Evolutionary conservation across 2,113 vertebrate species (phyloP), one percentile per base, ranked within the genome.

Genomic region (Petaurus breviceps): DNA sequence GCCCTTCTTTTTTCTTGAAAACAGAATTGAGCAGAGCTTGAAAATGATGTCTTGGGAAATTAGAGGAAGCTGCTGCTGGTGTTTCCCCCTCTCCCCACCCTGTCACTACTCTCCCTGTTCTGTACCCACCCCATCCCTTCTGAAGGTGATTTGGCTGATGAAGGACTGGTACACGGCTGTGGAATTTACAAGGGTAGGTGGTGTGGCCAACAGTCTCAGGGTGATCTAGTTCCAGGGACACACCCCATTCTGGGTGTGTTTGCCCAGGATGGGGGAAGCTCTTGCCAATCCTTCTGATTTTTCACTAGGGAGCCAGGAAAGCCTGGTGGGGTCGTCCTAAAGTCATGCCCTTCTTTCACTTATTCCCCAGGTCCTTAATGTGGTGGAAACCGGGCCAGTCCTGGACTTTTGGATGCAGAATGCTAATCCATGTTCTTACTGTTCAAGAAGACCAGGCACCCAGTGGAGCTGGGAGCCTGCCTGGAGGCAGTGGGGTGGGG

Each of bases 111-210:
- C n/a, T 43, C 68, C 68, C 37, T 19, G 68, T 77, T 77, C n/a
- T 28, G 12, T 47, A 93, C 53, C 57, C 51, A 91, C 91, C 84
- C 52, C 57, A 25, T 84, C 57, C 23, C 93, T 91, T 94, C 55
- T 0, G 52, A 95, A 91, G 54, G 92, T 77, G 95, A 97, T 91
- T 90, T 94, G 95, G 61, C 95, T 95, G 92, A 49, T 94, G 50
- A 49, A 96, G 94, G 47, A 92, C 90, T 95, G 94, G 97, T 94
- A 97, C 95, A 93, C 84, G 93, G 96, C 61, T 97, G 23, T 97
- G 98, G 97, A 98, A 98, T 98, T 98, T 97, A 97, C 98, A 97
- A 97, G 98, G 95, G 96, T 97, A 96, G 96, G 97, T 96, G 96
- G 97, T 92, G 96, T 94, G 89, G 97, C 84, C 95, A 97, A 68